phyloP scores from a whole-genome alignment of 2,113 vertebrate genomes.

The Andinoacara biseriatus region DNA sequence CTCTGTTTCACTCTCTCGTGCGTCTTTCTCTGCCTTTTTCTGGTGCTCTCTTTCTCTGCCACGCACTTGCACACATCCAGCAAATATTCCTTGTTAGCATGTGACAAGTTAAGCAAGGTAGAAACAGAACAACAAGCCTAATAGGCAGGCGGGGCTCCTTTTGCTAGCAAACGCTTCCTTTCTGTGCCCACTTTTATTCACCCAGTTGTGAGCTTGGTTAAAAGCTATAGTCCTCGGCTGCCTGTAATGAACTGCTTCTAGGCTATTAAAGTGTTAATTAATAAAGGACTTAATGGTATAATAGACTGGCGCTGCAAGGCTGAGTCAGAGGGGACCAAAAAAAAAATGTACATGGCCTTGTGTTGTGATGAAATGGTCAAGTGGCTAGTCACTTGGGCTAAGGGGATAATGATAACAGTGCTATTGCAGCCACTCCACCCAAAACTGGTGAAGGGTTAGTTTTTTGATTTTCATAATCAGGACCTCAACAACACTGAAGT shows the following conservation, averaged over 20 bases:
- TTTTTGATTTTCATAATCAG: conserved; percentile 6
- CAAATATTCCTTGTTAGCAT: conserved; percentile 49
- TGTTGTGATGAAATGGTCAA: conserved; percentile 28
- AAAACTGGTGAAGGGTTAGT: not conserved
- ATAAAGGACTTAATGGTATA: conserved; percentile 52
- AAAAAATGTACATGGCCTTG: conserved; percentile 8
- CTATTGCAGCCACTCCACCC: conserved; percentile 17
- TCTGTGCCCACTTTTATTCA: conserved; percentile 20
- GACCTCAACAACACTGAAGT: not conserved
- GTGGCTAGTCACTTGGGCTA: not conserved
- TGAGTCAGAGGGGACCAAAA: conserved; percentile 34
- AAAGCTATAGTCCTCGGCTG: conserved; percentile 1
- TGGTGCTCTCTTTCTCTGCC: not conserved
- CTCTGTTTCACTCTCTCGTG: not conserved
- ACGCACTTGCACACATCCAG: not conserved
- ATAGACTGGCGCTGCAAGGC: conserved; percentile 46
- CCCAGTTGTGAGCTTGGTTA: conserved; percentile 17
- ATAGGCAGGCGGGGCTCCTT: conserved; percentile 3
- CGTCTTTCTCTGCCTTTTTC: conserved; percentile 10
- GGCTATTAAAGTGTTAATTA: conserved; percentile 55
- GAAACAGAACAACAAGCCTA: conserved; percentile 42
- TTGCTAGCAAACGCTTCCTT: conserved; percentile 4
- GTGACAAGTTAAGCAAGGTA: conserved; percentile 46
- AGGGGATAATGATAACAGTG: conserved; percentile 17
- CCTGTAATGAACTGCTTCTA: conserved; percentile 43